Evolutionary conservation across 1,140 invertebrate species (phyloP).

Genomic region (Trachymyrmex cornetzi): DNA sequence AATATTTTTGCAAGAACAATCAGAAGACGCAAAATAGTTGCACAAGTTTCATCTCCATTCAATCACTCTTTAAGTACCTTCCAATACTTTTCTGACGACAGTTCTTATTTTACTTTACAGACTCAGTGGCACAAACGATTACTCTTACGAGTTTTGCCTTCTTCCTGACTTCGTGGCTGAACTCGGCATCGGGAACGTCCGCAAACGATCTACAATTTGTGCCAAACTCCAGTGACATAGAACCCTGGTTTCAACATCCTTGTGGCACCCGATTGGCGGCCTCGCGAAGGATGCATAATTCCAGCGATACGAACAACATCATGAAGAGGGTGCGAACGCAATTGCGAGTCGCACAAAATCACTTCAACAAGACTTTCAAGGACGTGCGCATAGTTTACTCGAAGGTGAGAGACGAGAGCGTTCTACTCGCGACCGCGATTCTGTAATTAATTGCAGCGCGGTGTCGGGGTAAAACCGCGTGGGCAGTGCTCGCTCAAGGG

Average conservation of each 20-base stretch:
- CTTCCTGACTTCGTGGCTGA: constrained; percentile 81
- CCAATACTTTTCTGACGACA: constrained; percentile 29
- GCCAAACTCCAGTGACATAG: constrained; percentile 70
- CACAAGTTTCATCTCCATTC: constrained; percentile 1
- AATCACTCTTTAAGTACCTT: neutral
- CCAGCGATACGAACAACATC: constrained; percentile 81
- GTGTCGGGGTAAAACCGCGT: constrained; percentile 62
- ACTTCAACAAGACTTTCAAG: constrained; percentile 80
- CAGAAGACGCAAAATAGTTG: constrained; percentile 19
- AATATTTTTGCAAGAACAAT: neutral
- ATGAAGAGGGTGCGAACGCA: constrained; percentile 84
- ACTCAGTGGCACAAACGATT: constrained; percentile 83
- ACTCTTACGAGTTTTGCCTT: constrained; percentile 83
- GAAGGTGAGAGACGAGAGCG: constrained; percentile 77
- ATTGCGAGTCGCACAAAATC: constrained; percentile 82
- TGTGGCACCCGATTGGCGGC: constrained; percentile 80
- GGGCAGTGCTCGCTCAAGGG: constrained; percentile 62
- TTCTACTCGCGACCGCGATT: constrained; percentile 66
- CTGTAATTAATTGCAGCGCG: constrained; percentile 70
- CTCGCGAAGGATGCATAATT: constrained; percentile 70
- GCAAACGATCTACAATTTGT: constrained; percentile 67
- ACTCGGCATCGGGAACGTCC: constrained; percentile 68
- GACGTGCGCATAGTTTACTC: constrained; percentile 82
- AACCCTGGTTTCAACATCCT: constrained; percentile 83
- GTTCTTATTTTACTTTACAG: constrained; percentile 77